Evolutionary conservation across 2,888 invertebrate species (phyloP), one percentile per base, ranked within the genome.

Genomic region (Tyria jacobaeae): DNA sequence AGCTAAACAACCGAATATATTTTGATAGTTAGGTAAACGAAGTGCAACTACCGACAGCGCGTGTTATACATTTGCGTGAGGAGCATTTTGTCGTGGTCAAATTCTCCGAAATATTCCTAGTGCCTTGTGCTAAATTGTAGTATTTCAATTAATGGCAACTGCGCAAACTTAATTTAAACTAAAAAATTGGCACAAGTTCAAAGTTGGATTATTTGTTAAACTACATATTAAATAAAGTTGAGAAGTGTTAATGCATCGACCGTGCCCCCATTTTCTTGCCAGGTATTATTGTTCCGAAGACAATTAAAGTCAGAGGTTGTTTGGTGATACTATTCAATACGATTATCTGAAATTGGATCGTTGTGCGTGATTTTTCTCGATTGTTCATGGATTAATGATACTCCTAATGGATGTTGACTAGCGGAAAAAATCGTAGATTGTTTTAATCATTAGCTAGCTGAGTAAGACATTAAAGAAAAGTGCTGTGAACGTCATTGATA

Each of bases 241-340:
- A 44, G 65, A 52, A 68, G 62, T 66, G 59, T 60, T 44, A 66
- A 68, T 68, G 70, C 63, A 68, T 48, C 64, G 79, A 31, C 79
- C 79, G 66, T 79, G 79, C 67, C 63, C 55, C 76, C 50, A 75
- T 66, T 76, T 72, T 58, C 39, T 54, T 49, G 50, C 25, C 55
- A 47, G 44, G 50, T 62, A 60, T 65, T 67, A 70, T 77, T 72
- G 68, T 66, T 72, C 65, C 59, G 66, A 70, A 70, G 71, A 83
- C 82, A 84, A 84, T 84, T 73, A 66, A 72, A 73, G 79, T 44
- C 79, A 82, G 70, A 82, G 83, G 82, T 79, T 65, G 21, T 12
- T n/a, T 27, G 14, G 17, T 51, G 34, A 17, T 34, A 52, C 59
- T 66, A 73, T 69, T 68, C 67, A 62, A 57, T 52, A 62, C 58